A percentile compares a stretch with the other conserved stretches of the same genome.
phyloP scores from a whole-genome alignment of 2,888 invertebrate genomes.

The Caenorhabditis zanzibari region DNA sequence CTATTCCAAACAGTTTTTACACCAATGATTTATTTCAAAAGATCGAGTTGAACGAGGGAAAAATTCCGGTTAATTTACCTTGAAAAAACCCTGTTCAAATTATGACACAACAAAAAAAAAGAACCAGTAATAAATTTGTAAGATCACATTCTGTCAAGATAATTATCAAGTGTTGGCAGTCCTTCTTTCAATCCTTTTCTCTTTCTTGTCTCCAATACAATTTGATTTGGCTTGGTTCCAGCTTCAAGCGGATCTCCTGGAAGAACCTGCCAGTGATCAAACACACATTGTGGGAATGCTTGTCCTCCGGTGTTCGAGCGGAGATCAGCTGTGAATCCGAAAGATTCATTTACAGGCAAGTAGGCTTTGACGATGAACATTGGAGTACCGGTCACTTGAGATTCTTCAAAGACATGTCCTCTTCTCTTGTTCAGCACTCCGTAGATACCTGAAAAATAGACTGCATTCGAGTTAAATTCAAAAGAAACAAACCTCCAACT shows the following conservation, averaged over 20 bases:
- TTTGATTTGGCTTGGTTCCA: constrained; percentile 84
- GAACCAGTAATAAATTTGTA: not conserved
- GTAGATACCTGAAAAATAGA: constrained; percentile 91
- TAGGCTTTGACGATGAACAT: constrained; percentile 99
- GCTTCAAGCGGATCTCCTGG: constrained; percentile 94
- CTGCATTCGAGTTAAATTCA: not conserved
- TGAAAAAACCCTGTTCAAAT: no score
- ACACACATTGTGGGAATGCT: constrained; percentile 99
- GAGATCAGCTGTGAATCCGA: constrained; percentile 98
- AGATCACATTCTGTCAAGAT: constrained; percentile 97
- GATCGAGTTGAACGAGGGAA: no score
- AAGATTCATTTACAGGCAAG: constrained; percentile 99
- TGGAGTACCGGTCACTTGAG: constrained; percentile 90
- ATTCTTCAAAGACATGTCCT: constrained; percentile 98
- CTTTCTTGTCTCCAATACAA: constrained; percentile 92
- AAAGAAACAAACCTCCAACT: constrained; percentile 74
- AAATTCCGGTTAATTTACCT: no score
- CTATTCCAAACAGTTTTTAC: not conserved
- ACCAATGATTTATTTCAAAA: not conserved
- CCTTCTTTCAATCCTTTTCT: constrained; percentile 99
- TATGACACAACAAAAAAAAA: no score
- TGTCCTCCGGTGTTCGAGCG: constrained; percentile 97
- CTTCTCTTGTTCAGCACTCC: constrained; percentile 89
- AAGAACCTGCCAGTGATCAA: constrained; percentile 99
- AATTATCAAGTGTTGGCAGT: constrained; percentile 94